Evolutionary conservation across 2,113 vertebrate genomes (phyloP), one percentile per base, ranked within the genome.

Genomic region (Dasypus novemcinctus): DNA sequence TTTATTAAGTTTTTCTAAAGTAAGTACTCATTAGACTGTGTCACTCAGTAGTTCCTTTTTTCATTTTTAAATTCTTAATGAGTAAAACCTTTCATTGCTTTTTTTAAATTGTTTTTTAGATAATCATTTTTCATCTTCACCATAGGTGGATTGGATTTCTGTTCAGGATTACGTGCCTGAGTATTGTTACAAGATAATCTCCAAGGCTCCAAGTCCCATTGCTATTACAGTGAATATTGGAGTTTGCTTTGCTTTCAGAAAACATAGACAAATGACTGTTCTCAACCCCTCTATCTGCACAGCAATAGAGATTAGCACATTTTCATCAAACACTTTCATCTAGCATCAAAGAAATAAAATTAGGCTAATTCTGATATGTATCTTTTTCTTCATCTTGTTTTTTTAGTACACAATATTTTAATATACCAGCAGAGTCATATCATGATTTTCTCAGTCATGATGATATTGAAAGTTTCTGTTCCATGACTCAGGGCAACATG

Each of bases 331-430:
- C 79, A 93, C 95, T 98, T 98, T 98, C 82, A 98, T 98, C 97
- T 97, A 75, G 66, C 94, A 96, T 98, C 95, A 98, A 98, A 98
- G 96, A 95, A 97, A 93, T 75, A 97, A 97, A 97, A 96, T 68
- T 57, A 92, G 80, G 96, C 95, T 96, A 72, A 90, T 46, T 78
- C 15, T 97, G 66, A 94, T 89, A 87, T 57, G 93, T 87, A 83
- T 71, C 93, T 85, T 96, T 95, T 95, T 80, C 43, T 84, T 96
- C 90, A 91, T 91, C 90, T 96, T 66, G 23, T 91, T 86, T 87
- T 43, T 57, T 15, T 6, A 63, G 38, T 7, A 82, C 25, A 94
- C 63, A 83, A 41, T 75, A 90, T 83, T 52, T 91, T 76, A 86
- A 17, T 91, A 25, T 71, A 75, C 75, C 95, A 83, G 41, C 29